Evolutionary conservation across 2,888 invertebrate genomes (phyloP).

Genomic region (Flabesymbios commensalis): DNA sequence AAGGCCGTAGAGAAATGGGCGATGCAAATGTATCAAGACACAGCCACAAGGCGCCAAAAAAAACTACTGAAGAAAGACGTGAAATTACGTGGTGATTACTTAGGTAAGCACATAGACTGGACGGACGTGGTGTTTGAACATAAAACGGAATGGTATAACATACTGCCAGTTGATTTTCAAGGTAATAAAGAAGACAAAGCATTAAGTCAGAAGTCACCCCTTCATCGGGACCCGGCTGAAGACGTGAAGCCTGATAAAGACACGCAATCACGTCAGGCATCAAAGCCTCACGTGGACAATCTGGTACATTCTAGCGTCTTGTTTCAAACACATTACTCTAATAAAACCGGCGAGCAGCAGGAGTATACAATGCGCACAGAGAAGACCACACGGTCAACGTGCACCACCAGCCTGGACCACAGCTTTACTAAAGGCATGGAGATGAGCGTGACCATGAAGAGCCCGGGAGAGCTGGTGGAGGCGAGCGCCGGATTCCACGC

Average conservation of each 20-base stretch:
- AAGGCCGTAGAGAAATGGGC: constrained; percentile 30
- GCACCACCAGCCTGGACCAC: constrained; percentile 27
- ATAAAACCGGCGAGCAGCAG: constrained; percentile 36
- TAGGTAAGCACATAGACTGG: constrained; percentile 30
- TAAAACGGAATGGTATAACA: constrained; percentile 24
- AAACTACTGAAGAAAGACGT: constrained; percentile 17
- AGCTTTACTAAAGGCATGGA: constrained; percentile 53
- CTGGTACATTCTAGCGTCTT: constrained; percentile 24
- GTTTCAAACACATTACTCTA: constrained; percentile 39
- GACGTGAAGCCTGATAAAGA: not conserved
- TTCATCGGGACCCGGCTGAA: not conserved
- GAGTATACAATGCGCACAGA: constrained; percentile 40
- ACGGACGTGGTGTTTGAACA: constrained; percentile 25
- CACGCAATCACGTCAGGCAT: not conserved
- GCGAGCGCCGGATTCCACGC: constrained; percentile 59
- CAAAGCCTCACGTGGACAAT: not conserved
- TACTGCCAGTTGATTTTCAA: constrained; percentile 10
- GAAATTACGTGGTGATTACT: constrained; percentile 17
- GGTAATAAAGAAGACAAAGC: not conserved
- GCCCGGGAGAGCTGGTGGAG: constrained; percentile 60
- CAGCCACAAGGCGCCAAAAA: constrained; percentile 21
- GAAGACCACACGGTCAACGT: constrained; percentile 33
- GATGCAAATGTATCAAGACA: constrained; percentile 20
- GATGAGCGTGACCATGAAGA: constrained; percentile 55
- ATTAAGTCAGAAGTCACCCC: not conserved